Evolutionary conservation across 1,140 invertebrate genomes (phyloP), one percentile per base, ranked within the genome.

Genomic region (Cyphomyrmex costatus): DNA sequence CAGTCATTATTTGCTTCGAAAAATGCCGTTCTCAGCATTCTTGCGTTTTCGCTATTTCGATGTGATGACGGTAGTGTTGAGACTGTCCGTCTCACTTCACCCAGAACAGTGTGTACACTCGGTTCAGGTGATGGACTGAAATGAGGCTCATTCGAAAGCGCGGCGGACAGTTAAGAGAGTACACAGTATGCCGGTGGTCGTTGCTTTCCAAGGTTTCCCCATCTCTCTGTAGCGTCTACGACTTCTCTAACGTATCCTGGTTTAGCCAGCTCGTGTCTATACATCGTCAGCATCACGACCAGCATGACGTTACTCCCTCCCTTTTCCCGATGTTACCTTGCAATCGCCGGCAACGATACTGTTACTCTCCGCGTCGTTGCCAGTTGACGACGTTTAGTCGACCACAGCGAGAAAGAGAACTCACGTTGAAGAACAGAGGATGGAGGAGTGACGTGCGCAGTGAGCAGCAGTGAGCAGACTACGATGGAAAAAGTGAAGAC

Each of bases 91-190:
- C 12, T 42, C 53, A 27, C 36, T 71, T 51, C n/a, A 46, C 12
- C 19, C 10, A 42, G 14, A 1, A 33, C 68, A 71, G 73, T 91
- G 60, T 92, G 86, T 90, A 88, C 86, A 87, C 83, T 90, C 73
- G 61, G 73, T 91, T 33, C 88, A 87, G 68, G 79, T 91, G 89
- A 92, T 92, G 87, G 82, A 88, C 88, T 89, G 85, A 92, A 91
- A 92, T 91, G 90, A 91, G 84, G 83, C 90, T 93, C 89, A 92
- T 92, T 93, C 86, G 88, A 85, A 90, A 91, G 77, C 88, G 88
- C 88, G 70, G 78, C 82, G 46, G 73, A 89, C 83, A 92, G 88
- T 92, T 91, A 90, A 89, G 80, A 90, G 86, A 87, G 85, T 89
- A 89, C 85, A 89, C 86, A 88, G 61, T 49, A 68, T 19, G 46